phyloP scores from a whole-genome alignment of 2,888 invertebrate species.

The Tethea ocularis region DNA sequence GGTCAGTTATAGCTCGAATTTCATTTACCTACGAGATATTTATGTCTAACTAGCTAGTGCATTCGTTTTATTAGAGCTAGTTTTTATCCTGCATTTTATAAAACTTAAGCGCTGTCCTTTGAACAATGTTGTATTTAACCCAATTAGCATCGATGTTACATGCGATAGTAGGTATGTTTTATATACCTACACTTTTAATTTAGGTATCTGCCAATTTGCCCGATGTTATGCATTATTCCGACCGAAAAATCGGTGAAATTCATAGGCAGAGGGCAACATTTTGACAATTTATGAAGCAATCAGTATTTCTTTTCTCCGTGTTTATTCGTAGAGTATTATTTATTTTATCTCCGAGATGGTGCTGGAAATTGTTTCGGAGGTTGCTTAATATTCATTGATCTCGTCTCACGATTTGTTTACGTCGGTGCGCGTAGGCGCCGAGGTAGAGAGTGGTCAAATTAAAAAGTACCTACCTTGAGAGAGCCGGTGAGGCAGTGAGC shows the following conservation, averaged over 20 bases:
- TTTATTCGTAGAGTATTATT: slow-evolving; percentile 74
- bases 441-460: slow-evolving; percentile 62
- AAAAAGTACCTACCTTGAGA: slow-evolving; percentile 49
- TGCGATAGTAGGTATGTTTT: slow-evolving; percentile 38
- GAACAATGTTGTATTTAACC: slow-evolving; percentile 50
- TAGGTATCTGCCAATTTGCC: slow-evolving; percentile 68
- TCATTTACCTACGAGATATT: not conserved
- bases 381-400: slow-evolving; percentile 80
- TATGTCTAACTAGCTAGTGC: not conserved
- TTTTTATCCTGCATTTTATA: slow-evolving; percentile 9
- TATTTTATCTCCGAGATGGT: slow-evolving; percentile 67
- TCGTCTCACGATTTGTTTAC: slow-evolving; percentile 76
- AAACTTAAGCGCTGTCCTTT: slow-evolving; percentile 29
- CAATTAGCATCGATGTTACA: slow-evolving; percentile 55
- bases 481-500: slow-evolving; percentile 26
- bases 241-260: slow-evolving; percentile 56
- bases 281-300: slow-evolving; percentile 80
- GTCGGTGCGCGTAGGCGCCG: slow-evolving; percentile 65
- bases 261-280: slow-evolving; percentile 60
- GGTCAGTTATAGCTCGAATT: not conserved
- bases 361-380: slow-evolving; percentile 72
- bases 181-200: slow-evolving; percentile 50
- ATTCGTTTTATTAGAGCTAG: not conserved
- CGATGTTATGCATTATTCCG: slow-evolving; percentile 64
- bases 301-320: slow-evolving; percentile 65